These are phyloP conservation scores for Gasterosteus aculeatus DNA, from an alignment of 2,113 vertebrate genomes.

Conservation along the genomic window DNA sequence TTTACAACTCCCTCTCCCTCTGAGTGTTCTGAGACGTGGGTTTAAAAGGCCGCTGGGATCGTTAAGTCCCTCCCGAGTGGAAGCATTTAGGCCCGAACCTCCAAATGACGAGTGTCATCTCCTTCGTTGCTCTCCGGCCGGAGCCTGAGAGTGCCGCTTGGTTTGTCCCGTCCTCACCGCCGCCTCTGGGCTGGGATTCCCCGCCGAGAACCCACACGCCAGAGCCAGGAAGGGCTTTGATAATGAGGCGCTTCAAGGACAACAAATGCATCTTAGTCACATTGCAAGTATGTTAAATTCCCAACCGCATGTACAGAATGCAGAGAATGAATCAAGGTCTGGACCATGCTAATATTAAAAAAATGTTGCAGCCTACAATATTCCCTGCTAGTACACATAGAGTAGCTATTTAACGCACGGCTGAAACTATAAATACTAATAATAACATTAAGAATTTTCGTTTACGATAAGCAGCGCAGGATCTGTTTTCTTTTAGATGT, in stretches of 20 bases:
- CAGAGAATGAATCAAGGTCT: slow-evolving; percentile 35
- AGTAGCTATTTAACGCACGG: slow-evolving; percentile 28
- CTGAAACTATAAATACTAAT: slow-evolving; percentile 39
- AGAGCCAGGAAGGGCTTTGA: slow-evolving; percentile 50
- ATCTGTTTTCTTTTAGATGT: slow-evolving; percentile 15
- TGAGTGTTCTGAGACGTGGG: slow-evolving; percentile 51
- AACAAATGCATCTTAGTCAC: slow-evolving; percentile 60
- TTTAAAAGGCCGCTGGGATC: slow-evolving; percentile 51
- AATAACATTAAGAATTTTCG: background rate
- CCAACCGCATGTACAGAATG: slow-evolving; percentile 52
- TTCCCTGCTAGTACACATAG: slow-evolving; percentile 18
- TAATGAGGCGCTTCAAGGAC: slow-evolving; percentile 68
- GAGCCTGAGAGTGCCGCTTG: slow-evolving; percentile 61
- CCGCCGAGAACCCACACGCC: slow-evolving; percentile 57
- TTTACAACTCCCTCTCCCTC: slow-evolving; percentile 38
- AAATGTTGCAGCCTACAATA: slow-evolving; percentile 11
- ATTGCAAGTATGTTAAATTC: slow-evolving; percentile 56
- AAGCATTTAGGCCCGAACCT: slow-evolving; percentile 70
- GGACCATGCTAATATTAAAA: slow-evolving; percentile 19
- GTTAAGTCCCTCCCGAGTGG: slow-evolving; percentile 62
- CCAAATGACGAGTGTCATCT: slow-evolving; percentile 70
- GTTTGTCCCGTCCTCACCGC: slow-evolving; percentile 64
- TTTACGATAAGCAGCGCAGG: background rate
- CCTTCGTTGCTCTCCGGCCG: slow-evolving; percentile 61
- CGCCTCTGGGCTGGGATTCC: slow-evolving; percentile 67